Evolutionary conservation across 2,888 invertebrate species (phyloP), one percentile per base, ranked within the genome.

Genomic region (Parnassius glacialis): DNA sequence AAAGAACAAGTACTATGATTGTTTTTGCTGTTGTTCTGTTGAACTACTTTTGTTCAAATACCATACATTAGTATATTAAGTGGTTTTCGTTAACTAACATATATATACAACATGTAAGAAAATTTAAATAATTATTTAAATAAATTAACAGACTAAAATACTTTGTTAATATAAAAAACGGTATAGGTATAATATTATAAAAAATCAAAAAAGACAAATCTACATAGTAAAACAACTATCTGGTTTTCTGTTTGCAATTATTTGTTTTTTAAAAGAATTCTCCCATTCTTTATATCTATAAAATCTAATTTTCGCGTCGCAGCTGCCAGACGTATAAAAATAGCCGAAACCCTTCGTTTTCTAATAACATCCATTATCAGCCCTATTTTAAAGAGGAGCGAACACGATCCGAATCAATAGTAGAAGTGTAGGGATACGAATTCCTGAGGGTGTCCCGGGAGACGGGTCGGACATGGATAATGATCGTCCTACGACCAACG

Each of bases 381-480:
- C 73, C 80, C 83, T 81, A 85, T 84, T 86, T 84, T 83, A 84
- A 84, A 73, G 72, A 71, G 81, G 71, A 74, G 75, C 71, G 56
- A 79, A 80, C 67, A 70, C 64, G 66, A 69, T 79, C 78, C 79
- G 83, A 88, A 88, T 89, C 88, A 84, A 85, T 87, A 83, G 82
- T 74, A 67, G 73, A 63, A 62, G 76, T 73, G 73, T 74, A 78
- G 80, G 78, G 79, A 81, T 81, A 81, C 72, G 74, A 79, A 81
- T 84, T 81, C 82, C 81, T 80, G 74, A 78, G 83, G 83, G 83
- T 73, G 75, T 81, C 85, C 83, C 84, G 65, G 69, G 83, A 81
- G 87, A 76, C 80, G 74, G 78, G 80, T 77, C 80, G 78, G 84
- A 86, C 88, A 87, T 72, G 85, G 86, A 89, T 90, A 90, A 90